Base-by-base conservation (phyloP, 2,797 vertebrate species). In the Psittacula echo region DNA sequence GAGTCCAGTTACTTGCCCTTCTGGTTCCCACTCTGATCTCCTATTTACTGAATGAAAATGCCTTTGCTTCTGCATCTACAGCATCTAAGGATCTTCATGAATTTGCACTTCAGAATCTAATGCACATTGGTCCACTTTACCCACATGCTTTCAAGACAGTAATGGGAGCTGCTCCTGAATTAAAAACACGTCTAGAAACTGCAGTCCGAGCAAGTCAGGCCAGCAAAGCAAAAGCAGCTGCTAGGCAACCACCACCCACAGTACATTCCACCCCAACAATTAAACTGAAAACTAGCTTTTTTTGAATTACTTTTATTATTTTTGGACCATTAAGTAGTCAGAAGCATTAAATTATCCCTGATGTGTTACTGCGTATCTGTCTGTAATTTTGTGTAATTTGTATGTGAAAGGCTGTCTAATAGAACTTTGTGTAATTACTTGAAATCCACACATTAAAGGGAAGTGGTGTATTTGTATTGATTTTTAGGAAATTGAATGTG, bases 231-330 rank as follows among this genome's bases (percentile, higher is more conserved):
- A 99, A 99, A 97, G 98, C 98, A 53, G 98, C 98, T 42, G 98
- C 98, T 91, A 98, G 99, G 89, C 99, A 98, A 97, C 98, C 99
- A 72, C 98, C 98, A 97, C 99, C 99, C 26, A 89, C 98, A 24
- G 98, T 98, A 61, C 99, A 99, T 96, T 98, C 99, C 66, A 98
- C 98, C n/a, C 99, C 99, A 32, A 99, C 99, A 94, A 99, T 99
- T 97, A 99, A 99, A 98, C 98, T 99, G 81, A 99, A 99, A 97
- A 99, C 98, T 4, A 99, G 98, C 97, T 99, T 99, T 98, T 99
- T 99, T 98, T 99, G 96, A 98, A 97, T 87, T 82, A 90, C 90
- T 97, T 90, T 54, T 93, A 87, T 96, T 97, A 93, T 89, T 96
- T 68, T 97, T 95, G 89, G 90, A 96, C 72, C 73, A 80, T 84